Conservation (phyloP, 2,888 invertebrate genomes). For the Agrochola circellaris region DNA sequence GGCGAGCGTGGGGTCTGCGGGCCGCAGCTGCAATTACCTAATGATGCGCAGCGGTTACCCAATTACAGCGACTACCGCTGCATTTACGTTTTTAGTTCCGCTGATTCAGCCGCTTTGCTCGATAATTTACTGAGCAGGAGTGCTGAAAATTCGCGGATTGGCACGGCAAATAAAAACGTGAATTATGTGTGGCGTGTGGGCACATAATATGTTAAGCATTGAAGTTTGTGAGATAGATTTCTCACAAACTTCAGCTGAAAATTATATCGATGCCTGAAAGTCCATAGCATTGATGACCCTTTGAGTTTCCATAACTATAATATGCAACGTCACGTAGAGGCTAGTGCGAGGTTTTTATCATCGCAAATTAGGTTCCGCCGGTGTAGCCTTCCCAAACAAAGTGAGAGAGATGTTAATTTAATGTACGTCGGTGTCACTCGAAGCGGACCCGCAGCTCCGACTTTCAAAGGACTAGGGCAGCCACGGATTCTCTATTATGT, state of each 20-base stretch:
- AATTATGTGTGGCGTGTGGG: conserved; percentile 13
- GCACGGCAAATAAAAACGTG: conserved; percentile 51
- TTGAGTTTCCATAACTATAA: conserved; percentile 56
- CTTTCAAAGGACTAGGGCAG: conserved; percentile 88
- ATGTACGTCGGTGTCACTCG: conserved; percentile 87
- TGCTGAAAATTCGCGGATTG: conserved; percentile 64
- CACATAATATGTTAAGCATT: not conserved
- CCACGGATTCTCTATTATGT: conserved; percentile 90
- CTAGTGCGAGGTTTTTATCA: conserved; percentile 74
- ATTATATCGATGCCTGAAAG: conserved; percentile 21
- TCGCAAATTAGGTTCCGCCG: conserved; percentile 82
- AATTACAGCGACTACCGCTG: conserved; percentile 82
- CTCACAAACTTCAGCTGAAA: not conserved
- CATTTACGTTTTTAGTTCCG: conserved; percentile 85
- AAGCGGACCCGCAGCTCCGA: conserved; percentile 82
- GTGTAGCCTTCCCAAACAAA: conserved; percentile 85
- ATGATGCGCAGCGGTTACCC: conserved; percentile 87
- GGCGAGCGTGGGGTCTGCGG: conserved; percentile 63
- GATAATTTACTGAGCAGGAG: conserved; percentile 75
- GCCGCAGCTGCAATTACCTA: conserved; percentile 88
- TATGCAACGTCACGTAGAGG: conserved; percentile 62
- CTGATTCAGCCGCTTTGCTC: conserved; percentile 77
- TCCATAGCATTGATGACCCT: conserved; percentile 50
- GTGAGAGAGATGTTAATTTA: conserved; percentile 89
- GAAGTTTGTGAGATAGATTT: not conserved